Conservation (phyloP, 2,888 invertebrate species). For the Drosophila birchii region DNA sequence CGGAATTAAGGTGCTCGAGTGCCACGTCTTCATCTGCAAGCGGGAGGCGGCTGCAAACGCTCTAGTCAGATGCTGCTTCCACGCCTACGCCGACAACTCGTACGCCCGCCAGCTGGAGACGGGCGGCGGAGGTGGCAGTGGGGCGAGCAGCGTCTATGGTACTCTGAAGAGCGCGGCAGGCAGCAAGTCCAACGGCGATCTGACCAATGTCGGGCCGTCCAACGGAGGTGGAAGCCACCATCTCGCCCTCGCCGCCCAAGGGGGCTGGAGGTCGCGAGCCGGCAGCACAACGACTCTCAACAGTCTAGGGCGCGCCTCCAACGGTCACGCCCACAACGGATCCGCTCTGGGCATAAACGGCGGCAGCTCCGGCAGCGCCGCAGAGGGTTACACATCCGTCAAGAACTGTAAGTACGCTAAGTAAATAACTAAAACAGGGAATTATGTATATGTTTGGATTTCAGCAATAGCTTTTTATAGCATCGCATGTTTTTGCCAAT, state of each 20-base stretch:
- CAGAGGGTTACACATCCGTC: slow-evolving; percentile 84
- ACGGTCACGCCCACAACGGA: slow-evolving; percentile 78
- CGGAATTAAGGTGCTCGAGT: slow-evolving; percentile 98
- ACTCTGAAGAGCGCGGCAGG: slow-evolving; percentile 84
- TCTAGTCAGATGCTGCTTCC: slow-evolving; percentile 98
- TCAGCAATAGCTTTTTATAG: background rate
- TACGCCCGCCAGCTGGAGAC: slow-evolving; percentile 93
- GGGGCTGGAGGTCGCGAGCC: slow-evolving; percentile 86
- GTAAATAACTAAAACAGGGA: slow-evolving; percentile 49
- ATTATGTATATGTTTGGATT: no score
- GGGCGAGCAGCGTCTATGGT: slow-evolving; percentile 86
- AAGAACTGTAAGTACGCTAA: slow-evolving; percentile 85
- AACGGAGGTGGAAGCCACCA: slow-evolving; percentile 78
- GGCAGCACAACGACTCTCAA: slow-evolving; percentile 88
- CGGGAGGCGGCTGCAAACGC: slow-evolving; percentile 98
- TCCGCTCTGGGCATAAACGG: slow-evolving; percentile 73
- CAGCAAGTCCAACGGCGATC: slow-evolving; percentile 84
- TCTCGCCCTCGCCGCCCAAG: slow-evolving; percentile 68
- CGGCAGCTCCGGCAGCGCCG: slow-evolving; percentile 82
- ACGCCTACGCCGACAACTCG: slow-evolving; percentile 98
- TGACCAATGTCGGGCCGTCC: slow-evolving; percentile 75
- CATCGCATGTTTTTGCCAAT: background rate
- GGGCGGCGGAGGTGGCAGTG: slow-evolving; percentile 84
- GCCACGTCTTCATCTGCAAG: slow-evolving; percentile 99
- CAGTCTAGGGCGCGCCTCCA: slow-evolving; percentile 86